phyloP scores from a whole-genome alignment of 2,888 invertebrate genomes.

The Drosophila vallismaia region DNA sequence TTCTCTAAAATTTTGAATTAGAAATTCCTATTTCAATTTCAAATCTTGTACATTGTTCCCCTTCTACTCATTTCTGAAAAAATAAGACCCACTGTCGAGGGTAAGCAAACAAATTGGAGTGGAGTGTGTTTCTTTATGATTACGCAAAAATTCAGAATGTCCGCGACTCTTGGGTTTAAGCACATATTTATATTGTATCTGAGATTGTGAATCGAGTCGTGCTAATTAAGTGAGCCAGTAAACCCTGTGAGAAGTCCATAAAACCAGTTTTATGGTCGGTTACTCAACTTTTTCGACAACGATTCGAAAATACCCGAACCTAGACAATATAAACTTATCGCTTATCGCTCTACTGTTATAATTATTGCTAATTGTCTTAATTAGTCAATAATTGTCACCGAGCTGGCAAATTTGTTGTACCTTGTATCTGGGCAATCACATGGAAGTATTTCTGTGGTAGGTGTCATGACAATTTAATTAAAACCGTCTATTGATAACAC shows the following conservation, averaged over 20 bases:
- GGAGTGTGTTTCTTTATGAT: constrained; percentile 19
- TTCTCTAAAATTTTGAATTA: not conserved
- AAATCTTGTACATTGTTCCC: constrained; percentile 1
- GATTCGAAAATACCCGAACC: constrained; percentile 27
- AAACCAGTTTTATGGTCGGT: constrained; percentile 17
- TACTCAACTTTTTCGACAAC: constrained; percentile 5
- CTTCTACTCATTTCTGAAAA: not conserved
- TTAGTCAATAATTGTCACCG: constrained; percentile 28
- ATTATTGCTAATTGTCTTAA: constrained; percentile 43
- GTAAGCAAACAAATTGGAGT: constrained; percentile 36
- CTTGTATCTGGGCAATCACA: constrained; percentile 1
- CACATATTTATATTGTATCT: constrained; percentile 10
- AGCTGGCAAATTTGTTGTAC: constrained; percentile 1
- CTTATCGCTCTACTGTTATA: constrained; percentile 12
- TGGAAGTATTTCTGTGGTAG: not conserved
- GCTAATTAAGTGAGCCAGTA: constrained; percentile 34
- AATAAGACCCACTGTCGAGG: constrained; percentile 10
- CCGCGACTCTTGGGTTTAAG: constrained; percentile 10
- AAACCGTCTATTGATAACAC: not conserved
- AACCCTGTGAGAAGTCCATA: constrained; percentile 30
- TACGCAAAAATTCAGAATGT: constrained; percentile 11
- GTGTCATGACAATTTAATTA: not conserved
- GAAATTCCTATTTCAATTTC: not conserved
- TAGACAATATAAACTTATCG: constrained; percentile 41
- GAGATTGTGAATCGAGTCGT: constrained; percentile 33